Evolutionary conservation across 30 jellyfish, hydroid and myxozoan species (phyloP), one percentile per base, ranked within the genome.

Genomic region (Pelagia noctiluca): DNA sequence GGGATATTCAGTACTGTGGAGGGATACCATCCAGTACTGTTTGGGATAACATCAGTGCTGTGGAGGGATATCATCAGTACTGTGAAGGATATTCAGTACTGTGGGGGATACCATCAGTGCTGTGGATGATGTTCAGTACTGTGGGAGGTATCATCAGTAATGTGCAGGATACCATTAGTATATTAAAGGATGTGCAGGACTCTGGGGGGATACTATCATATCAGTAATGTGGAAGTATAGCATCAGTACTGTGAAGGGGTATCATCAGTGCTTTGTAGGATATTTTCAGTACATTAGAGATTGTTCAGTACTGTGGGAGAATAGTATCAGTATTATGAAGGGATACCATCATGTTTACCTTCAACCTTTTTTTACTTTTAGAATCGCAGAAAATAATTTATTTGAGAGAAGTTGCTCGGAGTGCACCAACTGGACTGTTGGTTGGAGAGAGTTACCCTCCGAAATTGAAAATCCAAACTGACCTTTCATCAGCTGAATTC

Each of bases 381-480:
- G 98, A 80, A 53, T 37, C 74, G 32, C 75, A 85, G 35, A 82
- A 80, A 25, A 82, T 88, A 50, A 86, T 94, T 69, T 94, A 88
- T 70, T 75, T 94, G 85, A 90, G 89, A 50, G 92, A 83, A 57
- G 34, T 72, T 4, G 96, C 97, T 49, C 94, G 99, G n/a, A 72
- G 92, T 77, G 87, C 94, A 34, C 76, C 96, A 16, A 94, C 88
- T 21, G 99, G 99, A 3, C 71, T 94, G 47, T 85, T 69, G 1
- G 37, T 94, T 61, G 99, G 99, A 12, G 61, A 88, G 36, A 89
- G 88, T 1, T n/a, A 28, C 26, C 84, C 96, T 3, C 90, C 97
- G 31, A 94, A 94, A 63, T 66, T 94, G 47, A 75, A 71, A 50
- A 70, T 94, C 11, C 87, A 84, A 33, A 61, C 75, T 12, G 99